These are phyloP conservation scores for Coluber constrictor DNA, from an alignment of 2,797 vertebrate genomes.

Conservation along the genomic window DNA sequence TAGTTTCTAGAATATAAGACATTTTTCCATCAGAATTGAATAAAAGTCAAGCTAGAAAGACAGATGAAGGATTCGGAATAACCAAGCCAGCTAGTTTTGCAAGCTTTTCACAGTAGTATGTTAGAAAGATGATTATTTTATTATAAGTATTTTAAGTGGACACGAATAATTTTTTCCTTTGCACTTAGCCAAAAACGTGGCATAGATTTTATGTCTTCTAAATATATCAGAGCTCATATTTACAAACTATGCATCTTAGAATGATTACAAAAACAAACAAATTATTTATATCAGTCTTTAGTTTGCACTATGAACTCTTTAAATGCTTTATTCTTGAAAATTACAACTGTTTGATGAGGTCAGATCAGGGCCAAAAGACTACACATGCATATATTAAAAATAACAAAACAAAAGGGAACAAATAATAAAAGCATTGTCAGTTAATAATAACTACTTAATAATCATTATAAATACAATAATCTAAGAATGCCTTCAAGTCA, in stretches of 20 bases:
- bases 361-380: constrained; percentile 53
- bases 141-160: constrained; percentile 58
- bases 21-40: constrained; percentile 42
- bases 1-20: constrained; percentile 40
- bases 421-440: not conserved
- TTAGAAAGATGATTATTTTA: constrained; percentile 51
- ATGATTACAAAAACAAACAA: constrained; percentile 41
- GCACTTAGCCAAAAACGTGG: constrained; percentile 36
- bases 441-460: not conserved
- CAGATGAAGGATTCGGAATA: constrained; percentile 40
- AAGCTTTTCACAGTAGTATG: constrained; percentile 51
- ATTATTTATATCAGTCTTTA: constrained; percentile 63
- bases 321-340: constrained; percentile 55
- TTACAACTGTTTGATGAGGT: constrained; percentile 64
- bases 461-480: not conserved
- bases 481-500: not conserved
- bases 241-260: constrained; percentile 51
- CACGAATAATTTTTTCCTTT: constrained; percentile 55
- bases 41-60: constrained; percentile 54
- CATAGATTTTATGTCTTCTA: constrained; percentile 45
- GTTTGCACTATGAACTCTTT: constrained; percentile 58
- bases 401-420: not conserved
- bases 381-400: constrained; percentile 31
- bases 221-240: constrained; percentile 55
- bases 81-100: constrained; percentile 49